Percentiles rank a stretch among this genome's conserved stretches.
Conservation (phyloP, 2,113 vertebrate species). For the Neoarius graeffei region DNA sequence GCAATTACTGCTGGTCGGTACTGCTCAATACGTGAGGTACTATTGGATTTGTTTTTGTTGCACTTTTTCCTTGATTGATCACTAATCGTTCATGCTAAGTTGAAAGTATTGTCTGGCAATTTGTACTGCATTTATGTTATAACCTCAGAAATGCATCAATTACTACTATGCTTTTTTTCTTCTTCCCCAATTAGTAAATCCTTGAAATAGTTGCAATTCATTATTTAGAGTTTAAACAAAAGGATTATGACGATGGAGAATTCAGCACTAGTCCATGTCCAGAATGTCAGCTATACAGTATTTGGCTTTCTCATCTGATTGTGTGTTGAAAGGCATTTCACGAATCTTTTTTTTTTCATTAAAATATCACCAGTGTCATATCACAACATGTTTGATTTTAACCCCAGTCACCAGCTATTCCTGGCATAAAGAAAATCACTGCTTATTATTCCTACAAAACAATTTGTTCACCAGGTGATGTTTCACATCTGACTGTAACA, state of each 20-base stretch:
- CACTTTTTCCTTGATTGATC: constrained; percentile 35
- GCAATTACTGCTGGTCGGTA: constrained; percentile 43
- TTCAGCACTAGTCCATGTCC: not conserved
- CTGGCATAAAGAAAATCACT: constrained; percentile 9
- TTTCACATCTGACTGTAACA: constrained; percentile 28
- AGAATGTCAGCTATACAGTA: not conserved
- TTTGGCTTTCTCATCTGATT: not conserved
- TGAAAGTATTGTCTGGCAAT: constrained; percentile 6
- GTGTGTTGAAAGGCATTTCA: not conserved
- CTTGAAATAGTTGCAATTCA: not conserved
- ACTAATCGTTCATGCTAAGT: constrained; percentile 37
- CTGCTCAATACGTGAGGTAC: constrained; percentile 49
- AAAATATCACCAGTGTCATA: not conserved
- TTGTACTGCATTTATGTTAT: not conserved
- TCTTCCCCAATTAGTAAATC: not conserved
- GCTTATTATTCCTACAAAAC: not conserved
- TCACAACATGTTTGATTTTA: constrained; percentile 16
- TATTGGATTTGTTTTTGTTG: constrained; percentile 45
- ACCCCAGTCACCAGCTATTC: constrained; percentile 5
- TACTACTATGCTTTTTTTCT: not conserved
- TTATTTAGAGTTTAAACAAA: not conserved
- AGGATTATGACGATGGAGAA: constrained; percentile 11
- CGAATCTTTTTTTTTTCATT: not conserved
- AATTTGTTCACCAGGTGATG: constrained; percentile 25
- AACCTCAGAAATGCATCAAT: not conserved